Percentiles rank a stretch among this genome's conserved stretches.
These are phyloP conservation scores for Cheilosia pagana DNA, from an alignment of 2,888 invertebrate species.

Conservation along the genomic window DNA sequence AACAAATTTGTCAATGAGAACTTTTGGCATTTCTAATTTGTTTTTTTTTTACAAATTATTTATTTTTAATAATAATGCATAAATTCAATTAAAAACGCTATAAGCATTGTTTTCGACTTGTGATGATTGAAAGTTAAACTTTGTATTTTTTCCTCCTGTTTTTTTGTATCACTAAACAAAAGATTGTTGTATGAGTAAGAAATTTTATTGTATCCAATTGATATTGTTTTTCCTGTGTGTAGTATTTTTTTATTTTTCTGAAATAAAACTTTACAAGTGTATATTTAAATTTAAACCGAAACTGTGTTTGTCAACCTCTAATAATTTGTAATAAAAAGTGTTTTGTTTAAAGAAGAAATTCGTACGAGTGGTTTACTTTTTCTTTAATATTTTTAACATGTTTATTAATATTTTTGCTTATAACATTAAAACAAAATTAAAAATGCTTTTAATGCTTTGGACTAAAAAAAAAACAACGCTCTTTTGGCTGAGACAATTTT, in stretches of 20 bases:
- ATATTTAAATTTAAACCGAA: slow-evolving; percentile 33
- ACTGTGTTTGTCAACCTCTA: slow-evolving; percentile 56
- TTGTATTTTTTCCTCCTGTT: neutral
- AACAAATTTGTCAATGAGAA: slow-evolving; percentile 58
- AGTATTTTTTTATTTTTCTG: slow-evolving; percentile 24
- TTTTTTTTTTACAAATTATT: neutral
- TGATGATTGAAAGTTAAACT: slow-evolving; percentile 38
- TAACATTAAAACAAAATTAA: slow-evolving; percentile 6
- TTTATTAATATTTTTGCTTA: slow-evolving; percentile 23
- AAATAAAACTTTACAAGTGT: slow-evolving; percentile 9
- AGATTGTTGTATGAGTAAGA: slow-evolving; percentile 64
- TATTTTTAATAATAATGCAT: neutral
- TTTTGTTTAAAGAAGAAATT: slow-evolving; percentile 35
- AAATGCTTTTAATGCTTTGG: slow-evolving; percentile 48
- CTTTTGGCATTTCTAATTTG: slow-evolving; percentile 52
- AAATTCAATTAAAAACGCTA: neutral
- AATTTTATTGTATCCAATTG: slow-evolving; percentile 53
- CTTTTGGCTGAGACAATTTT: slow-evolving; percentile 15
- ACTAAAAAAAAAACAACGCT: slow-evolving; percentile 25
- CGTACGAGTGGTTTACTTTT: slow-evolving; percentile 50
- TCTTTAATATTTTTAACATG: slow-evolving; percentile 11
- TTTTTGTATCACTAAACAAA: slow-evolving; percentile 45
- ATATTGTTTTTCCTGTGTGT: slow-evolving; percentile 49
- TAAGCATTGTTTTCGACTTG: slow-evolving; percentile 6
- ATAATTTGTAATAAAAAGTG: slow-evolving; percentile 52